These are phyloP conservation scores for Fistularia tabacaria DNA, from an alignment of 2,797 vertebrate species.

Conservation along the genomic window DNA sequence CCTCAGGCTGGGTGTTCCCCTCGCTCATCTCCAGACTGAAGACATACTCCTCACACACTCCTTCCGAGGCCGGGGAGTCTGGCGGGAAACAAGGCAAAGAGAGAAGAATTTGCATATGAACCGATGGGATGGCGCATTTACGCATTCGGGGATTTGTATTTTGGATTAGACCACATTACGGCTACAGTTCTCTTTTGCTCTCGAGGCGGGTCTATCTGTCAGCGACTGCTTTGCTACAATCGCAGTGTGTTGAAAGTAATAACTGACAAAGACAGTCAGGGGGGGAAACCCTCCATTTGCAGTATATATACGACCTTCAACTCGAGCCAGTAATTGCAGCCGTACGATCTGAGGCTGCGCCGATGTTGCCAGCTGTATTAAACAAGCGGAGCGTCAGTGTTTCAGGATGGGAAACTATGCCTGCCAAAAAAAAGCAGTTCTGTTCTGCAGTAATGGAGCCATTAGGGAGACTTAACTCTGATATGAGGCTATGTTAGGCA, in stretches of 20 bases:
- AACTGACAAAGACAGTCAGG: conserved; percentile 44
- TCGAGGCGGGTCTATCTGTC: not conserved
- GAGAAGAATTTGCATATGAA: not conserved
- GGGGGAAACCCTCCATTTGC: no score
- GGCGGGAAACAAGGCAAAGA: not conserved
- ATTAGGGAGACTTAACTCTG: conserved; percentile 43
- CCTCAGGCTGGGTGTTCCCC: conserved; percentile 70
- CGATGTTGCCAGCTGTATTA: conserved; percentile 38
- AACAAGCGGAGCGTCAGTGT: conserved; percentile 34
- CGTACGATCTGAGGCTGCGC: conserved; percentile 27
- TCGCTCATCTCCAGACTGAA: conserved; percentile 93
- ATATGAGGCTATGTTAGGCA: conserved; percentile 35
- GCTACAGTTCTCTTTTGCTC: not conserved
- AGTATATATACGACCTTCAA: conserved; percentile 46
- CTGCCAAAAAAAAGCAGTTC: conserved; percentile 49
- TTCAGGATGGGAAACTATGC: conserved; percentile 24
- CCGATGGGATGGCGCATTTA: not conserved
- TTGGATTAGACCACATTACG: not conserved
- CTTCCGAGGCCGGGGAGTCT: conserved; percentile 72
- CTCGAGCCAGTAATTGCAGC: conserved; percentile 34
- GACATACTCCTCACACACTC: conserved; percentile 78
- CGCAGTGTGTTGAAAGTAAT: conserved; percentile 13
- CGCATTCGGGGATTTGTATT: not conserved
- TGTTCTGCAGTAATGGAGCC: conserved; percentile 50
- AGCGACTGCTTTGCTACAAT: conserved; percentile 14